phyloP scores from a whole-genome alignment of 2,888 invertebrate species.

The Caenorhabditis sp. region DNA sequence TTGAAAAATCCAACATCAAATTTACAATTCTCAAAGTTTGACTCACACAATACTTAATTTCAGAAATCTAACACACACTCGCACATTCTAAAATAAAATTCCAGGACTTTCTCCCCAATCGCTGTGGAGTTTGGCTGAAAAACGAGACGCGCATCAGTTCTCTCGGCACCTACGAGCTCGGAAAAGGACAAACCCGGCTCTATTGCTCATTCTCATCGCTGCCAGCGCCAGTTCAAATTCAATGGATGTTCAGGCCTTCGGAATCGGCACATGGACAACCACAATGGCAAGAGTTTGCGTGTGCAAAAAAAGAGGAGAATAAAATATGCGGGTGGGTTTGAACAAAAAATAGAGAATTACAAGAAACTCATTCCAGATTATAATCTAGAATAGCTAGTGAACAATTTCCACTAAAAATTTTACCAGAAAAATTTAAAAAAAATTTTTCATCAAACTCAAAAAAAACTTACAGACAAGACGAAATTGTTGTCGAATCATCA shows the following conservation, averaged over 20 bases:
- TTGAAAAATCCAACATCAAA: too few relatives aligned
- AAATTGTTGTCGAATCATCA: conserved; percentile 30
- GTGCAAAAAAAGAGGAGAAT: conserved; percentile 33
- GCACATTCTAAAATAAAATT: too few relatives aligned
- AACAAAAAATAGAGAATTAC: too few relatives aligned
- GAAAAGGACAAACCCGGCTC: conserved; percentile 16
- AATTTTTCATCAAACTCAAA: too few relatives aligned
- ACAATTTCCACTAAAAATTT: not conserved
- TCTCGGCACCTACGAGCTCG: conserved; percentile 28
- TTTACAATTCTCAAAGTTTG: too few relatives aligned
- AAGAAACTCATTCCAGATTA: too few relatives aligned
- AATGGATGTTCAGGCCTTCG: conserved; percentile 36
- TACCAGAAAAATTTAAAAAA: not conserved
- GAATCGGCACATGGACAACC: not conserved
- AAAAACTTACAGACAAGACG: conserved; percentile 6
- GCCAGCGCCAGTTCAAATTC: conserved; percentile 30
- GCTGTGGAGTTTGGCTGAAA: conserved; percentile 38
- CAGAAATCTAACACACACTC: too few relatives aligned
- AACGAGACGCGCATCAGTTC: conserved; percentile 18
- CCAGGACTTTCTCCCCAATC: conserved; percentile 7
- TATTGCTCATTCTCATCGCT: conserved; percentile 36
- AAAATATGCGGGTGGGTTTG: conserved; percentile 35
- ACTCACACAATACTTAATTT: too few relatives aligned
- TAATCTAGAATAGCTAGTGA: not conserved
- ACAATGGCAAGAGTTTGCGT: conserved; percentile 33